Evolutionary conservation across 1,140 invertebrate genomes (phyloP), one percentile per base, ranked within the genome.

Genomic region (Meloidogyne exigua): DNA sequence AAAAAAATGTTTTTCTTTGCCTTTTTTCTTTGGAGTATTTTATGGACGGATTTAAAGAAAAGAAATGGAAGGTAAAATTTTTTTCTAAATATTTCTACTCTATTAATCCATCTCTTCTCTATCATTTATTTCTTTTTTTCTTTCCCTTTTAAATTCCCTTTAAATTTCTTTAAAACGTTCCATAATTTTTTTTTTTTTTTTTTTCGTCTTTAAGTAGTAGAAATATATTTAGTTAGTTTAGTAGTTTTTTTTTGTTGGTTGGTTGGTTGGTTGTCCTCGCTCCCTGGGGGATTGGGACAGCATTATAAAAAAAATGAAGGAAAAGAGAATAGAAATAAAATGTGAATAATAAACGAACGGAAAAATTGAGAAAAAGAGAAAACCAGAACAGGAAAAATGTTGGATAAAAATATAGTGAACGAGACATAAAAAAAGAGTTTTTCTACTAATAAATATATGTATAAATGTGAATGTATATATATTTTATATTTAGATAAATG

Each of bases 81-180:
- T 57, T 57, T 21, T n/a, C n/a, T n/a, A n/a, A n/a, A n/a, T n/a
- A n/a, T n/a, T 2, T n/a, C 5, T 18, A 9, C 11, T 18, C 49
- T 57, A n/a, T 57, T n/a, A 15, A n/a, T 57, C 5, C 18, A n/a
- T 49, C 44, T 15, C 0, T 49, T 15, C 13, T n/a, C 15, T 49
- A 49, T 15, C n/a, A 57, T 57, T n/a, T n/a, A 1, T 57, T n/a
- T n/a, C 28, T 32, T 1, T 71, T 44, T 44, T n/a, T n/a, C 18
- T 70, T 70, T 70, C 13, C 0, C 9, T 70, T 57, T 68, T 21
- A 68, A 32, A 2, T 32, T 49, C 21, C 62, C 62, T 44, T n/a
- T 70, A 26, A 0, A 68, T 70, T 70, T 44, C 3, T 70, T 70
- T 44, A 71, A 71, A n/a, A 18, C 49, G 49, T 57, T 57, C 49